These are phyloP conservation scores for Euclidia mi DNA, from an alignment of 2,888 invertebrate species.

Conservation along the genomic window DNA sequence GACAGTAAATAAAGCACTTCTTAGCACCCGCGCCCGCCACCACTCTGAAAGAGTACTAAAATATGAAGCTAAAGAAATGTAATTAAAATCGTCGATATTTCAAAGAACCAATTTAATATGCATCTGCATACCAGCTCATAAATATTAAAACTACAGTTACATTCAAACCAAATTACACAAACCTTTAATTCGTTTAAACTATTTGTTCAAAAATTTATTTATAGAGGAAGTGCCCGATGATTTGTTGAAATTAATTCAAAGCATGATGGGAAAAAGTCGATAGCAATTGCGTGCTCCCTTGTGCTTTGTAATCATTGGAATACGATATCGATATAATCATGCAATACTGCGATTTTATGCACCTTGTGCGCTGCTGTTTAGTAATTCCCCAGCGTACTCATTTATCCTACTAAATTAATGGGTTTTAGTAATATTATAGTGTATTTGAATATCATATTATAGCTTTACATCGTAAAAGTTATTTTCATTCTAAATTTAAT, in stretches of 20 bases:
- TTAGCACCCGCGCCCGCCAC: no score
- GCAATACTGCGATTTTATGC: not conserved
- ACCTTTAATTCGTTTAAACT: not conserved
- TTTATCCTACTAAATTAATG: not conserved
- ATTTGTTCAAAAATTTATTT: not conserved
- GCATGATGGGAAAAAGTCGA: constrained; percentile 3
- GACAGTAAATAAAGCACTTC: no score
- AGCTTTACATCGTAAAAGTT: no score
- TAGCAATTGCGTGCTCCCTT: constrained; percentile 4
- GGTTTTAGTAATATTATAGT: no score
- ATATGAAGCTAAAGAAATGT: no score
- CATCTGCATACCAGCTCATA: no score
- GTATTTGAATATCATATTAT: no score
- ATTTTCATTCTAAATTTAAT: no score
- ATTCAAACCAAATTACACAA: not conserved
- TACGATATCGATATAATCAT: not conserved
- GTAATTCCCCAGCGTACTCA: not conserved
- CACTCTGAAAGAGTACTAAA: no score
- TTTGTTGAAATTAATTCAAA: constrained; percentile 4
- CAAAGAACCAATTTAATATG: no score
- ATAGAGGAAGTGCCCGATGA: not conserved
- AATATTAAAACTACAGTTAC: no score
- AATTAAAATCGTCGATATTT: no score
- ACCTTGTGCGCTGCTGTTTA: not conserved
- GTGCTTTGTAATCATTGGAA: constrained; percentile 12